These are phyloP conservation scores for Yponomeuta cagnagella DNA, from an alignment of 2,888 invertebrate genomes.

Conservation along the genomic window DNA sequence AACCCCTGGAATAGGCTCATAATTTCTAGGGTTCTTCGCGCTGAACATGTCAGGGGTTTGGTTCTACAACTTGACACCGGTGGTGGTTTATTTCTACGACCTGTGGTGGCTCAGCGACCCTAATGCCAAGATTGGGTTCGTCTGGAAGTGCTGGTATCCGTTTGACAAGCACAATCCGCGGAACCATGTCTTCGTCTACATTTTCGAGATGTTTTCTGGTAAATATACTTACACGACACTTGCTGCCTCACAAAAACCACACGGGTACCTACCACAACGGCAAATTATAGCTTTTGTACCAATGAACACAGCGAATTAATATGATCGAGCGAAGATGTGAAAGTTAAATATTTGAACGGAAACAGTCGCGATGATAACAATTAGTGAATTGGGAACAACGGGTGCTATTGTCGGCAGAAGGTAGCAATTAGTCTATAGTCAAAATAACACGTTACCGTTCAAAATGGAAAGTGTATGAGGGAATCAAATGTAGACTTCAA, in stretches of 20 bases:
- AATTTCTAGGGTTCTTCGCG: slow-evolving; percentile 52
- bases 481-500: not conserved
- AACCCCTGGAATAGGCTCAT: too few relatives aligned
- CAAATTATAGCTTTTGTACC: not conserved
- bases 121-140: slow-evolving; percentile 45
- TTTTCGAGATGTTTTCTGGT: slow-evolving; percentile 64
- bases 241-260: too few relatives aligned
- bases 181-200: slow-evolving; percentile 52
- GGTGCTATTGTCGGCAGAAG: slow-evolving; percentile 27
- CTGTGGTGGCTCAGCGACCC: slow-evolving; percentile 31
- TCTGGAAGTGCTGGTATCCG: slow-evolving; percentile 68
- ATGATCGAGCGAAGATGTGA: slow-evolving; percentile 30
- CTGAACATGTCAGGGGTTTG: slow-evolving; percentile 52
- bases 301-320: not conserved
- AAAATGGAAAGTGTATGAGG: not conserved
- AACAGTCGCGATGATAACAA: slow-evolving; percentile 36
- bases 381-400: slow-evolving; percentile 42
- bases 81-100: slow-evolving; percentile 44
- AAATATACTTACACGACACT: slow-evolving; percentile 20
- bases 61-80: slow-evolving; percentile 63
- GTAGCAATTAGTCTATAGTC: slow-evolving; percentile 39
- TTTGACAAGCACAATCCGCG: slow-evolving; percentile 55
- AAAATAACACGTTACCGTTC: slow-evolving; percentile 30
- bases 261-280: not conserved
- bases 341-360: slow-evolving; percentile 36